A percentile compares a stretch with the other conserved stretches of the same genome.
phyloP scores from a whole-genome alignment of 2,888 invertebrate genomes.

The Lepetodrilus schrolli region DNA sequence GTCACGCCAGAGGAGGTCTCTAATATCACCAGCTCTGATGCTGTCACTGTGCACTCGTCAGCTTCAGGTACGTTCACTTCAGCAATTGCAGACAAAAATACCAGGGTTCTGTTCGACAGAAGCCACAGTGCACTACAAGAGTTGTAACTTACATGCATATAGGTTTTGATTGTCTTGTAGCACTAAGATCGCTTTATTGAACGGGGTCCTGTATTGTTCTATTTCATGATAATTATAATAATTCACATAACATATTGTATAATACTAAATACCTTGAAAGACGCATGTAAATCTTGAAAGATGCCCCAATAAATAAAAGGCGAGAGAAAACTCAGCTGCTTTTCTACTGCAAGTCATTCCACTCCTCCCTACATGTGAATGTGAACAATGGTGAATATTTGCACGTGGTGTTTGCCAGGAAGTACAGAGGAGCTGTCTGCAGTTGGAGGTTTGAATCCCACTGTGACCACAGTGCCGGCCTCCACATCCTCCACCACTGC shows the following conservation, averaged over 20 bases:
- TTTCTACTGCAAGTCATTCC: no score
- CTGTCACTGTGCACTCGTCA: slow-evolving; percentile 61
- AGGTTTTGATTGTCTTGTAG: neutral
- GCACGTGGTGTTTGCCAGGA: no score
- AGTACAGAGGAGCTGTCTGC: slow-evolving; percentile 49
- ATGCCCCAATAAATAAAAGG: no score
- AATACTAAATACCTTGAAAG: no score
- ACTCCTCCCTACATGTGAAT: no score
- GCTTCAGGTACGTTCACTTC: slow-evolving; percentile 42
- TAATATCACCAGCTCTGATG: slow-evolving; percentile 63
- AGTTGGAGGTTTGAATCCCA: slow-evolving; percentile 4
- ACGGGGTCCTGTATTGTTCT: neutral
- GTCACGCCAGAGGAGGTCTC: slow-evolving; percentile 64
- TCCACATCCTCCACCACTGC: neutral
- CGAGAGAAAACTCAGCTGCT: no score
- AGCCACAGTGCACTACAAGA: neutral
- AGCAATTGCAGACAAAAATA: neutral
- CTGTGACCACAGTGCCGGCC: neutral
- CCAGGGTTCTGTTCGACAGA: neutral
- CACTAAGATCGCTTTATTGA: neutral
- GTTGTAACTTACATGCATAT: neutral
- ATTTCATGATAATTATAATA: no score
- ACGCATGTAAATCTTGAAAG: no score
- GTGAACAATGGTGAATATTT: no score
- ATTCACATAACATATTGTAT: no score